Percentiles rank a stretch among this genome's conserved stretches.
Evolutionary conservation across 1,140 invertebrate species (phyloP).

Genomic region (Myzus persicae): DNA sequence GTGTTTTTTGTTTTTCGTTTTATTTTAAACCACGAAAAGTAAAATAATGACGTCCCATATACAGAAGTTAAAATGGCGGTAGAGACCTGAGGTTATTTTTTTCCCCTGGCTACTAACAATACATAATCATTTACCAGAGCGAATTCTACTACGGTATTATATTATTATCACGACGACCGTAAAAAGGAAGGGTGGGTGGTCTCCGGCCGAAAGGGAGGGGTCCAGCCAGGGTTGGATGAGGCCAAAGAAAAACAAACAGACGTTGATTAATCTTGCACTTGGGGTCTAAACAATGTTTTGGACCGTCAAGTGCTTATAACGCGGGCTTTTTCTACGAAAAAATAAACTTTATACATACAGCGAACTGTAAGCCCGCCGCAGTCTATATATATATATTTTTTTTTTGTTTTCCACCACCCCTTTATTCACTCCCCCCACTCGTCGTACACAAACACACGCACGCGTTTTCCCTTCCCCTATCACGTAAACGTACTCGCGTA

Average conservation of each 20-base stretch:
- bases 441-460: not conserved
- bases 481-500: not conserved
- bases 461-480: not conserved
- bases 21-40: not conserved
- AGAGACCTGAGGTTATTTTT: conserved; percentile 21
- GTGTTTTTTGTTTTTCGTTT: not conserved
- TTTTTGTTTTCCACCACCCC: conserved; percentile 20
- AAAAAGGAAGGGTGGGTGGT: not conserved
- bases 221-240: not conserved
- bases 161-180: conserved; percentile 42
- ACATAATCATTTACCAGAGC: conserved; percentile 51
- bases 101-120: conserved; percentile 29
- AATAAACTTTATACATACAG: conserved; percentile 47
- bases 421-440: not conserved
- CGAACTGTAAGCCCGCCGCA: conserved; percentile 1
- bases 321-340: conserved; percentile 47
- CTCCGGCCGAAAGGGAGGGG: not conserved
- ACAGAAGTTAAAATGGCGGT: conserved; percentile 29
- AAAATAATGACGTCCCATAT: conserved; percentile 41
- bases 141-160: conserved; percentile 21
- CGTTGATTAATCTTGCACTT: conserved; percentile 56
- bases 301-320: conserved; percentile 54
- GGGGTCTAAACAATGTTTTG: conserved; percentile 48
- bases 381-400: not conserved
- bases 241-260: conserved; percentile 56